Percentiles rank a stretch among this genome's conserved stretches.
These are phyloP conservation scores for Enteromius fasciolatus DNA, from an alignment of 2,797 vertebrate genomes.

Conservation along the genomic window DNA sequence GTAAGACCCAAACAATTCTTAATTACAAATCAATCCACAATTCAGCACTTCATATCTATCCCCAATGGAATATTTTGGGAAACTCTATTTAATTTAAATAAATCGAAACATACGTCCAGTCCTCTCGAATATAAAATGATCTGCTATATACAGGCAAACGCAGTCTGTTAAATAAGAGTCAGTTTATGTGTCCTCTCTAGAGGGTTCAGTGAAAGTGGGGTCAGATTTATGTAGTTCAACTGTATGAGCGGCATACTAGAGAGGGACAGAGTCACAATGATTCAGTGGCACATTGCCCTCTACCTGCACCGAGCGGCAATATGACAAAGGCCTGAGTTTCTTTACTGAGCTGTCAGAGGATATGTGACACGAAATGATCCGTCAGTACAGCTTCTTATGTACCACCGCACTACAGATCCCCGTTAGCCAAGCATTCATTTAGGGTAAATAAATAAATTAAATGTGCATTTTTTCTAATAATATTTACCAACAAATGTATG, in stretches of 20 bases:
- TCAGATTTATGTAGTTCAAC: conserved; percentile 23
- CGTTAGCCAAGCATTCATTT: background rate
- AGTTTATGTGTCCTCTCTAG: conserved; percentile 23
- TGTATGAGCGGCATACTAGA: background rate
- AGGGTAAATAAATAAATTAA: background rate
- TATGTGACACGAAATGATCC: background rate
- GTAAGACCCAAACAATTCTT: background rate
- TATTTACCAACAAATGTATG: too few relatives aligned
- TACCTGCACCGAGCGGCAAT: conserved; percentile 40
- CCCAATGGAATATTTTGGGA: background rate
- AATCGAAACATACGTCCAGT: background rate
- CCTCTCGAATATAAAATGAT: background rate
- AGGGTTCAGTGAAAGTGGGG: conserved; percentile 12
- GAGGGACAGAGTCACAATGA: conserved; percentile 10
- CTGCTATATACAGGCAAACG: background rate
- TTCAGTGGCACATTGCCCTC: conserved; percentile 49
- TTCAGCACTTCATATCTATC: background rate
- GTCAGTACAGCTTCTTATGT: background rate
- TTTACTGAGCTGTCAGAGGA: background rate
- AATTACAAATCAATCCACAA: conserved; percentile 6
- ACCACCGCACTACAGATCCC: background rate
- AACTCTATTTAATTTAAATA: background rate
- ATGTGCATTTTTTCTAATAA: background rate
- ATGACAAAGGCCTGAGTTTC: conserved; percentile 2
- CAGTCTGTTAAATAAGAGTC: conserved; percentile 12